A percentile compares a stretch with the other conserved stretches of the same genome.
Conservation (phyloP, 2,113 vertebrate genomes). For the Zeus faber region DNA sequence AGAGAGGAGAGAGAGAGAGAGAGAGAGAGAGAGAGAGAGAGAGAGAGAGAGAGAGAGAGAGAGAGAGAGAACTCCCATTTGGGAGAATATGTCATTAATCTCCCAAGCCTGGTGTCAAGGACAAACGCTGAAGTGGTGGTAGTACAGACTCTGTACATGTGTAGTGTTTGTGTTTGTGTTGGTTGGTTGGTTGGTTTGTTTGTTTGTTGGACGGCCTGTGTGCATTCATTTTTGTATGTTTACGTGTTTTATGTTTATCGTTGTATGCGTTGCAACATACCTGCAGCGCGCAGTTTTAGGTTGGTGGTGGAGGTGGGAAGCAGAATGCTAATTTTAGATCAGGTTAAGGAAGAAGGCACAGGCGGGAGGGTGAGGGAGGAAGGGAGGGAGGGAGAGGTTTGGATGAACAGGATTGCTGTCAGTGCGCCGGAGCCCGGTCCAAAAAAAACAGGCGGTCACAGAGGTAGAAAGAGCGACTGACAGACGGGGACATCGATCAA, state of each 20-base stretch:
- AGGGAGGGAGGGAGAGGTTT: neutral
- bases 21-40: neutral
- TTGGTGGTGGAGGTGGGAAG: conserved; percentile 36
- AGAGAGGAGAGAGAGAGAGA: neutral
- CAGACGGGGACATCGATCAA: too few species aligned
- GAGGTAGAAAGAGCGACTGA: too few species aligned
- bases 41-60: neutral
- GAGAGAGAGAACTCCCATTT: conserved; percentile 17
- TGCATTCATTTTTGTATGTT: neutral
- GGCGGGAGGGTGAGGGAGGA: conserved; percentile 1
- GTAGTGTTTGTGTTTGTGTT: neutral
- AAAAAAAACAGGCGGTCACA: too few species aligned
- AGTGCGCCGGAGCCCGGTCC: too few species aligned
- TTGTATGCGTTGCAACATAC: conserved; percentile 28
- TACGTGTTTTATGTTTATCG: conserved; percentile 21
- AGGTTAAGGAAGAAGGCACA: conserved; percentile 20
- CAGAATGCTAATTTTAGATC: conserved; percentile 59
- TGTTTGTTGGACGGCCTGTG: conserved; percentile 10
- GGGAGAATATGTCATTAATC: conserved; percentile 41
- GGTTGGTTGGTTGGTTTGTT: conserved; percentile 15
- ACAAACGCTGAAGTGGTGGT: conserved; percentile 37
- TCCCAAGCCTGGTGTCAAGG: conserved; percentile 53
- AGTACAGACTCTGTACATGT: too few species aligned
- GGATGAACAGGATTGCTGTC: conserved; percentile 1
- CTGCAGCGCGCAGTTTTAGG: conserved; percentile 35